Evolutionary conservation across 1,140 invertebrate genomes (phyloP), one percentile per base, ranked within the genome.

Genomic region (Nautilus pompilius): DNA sequence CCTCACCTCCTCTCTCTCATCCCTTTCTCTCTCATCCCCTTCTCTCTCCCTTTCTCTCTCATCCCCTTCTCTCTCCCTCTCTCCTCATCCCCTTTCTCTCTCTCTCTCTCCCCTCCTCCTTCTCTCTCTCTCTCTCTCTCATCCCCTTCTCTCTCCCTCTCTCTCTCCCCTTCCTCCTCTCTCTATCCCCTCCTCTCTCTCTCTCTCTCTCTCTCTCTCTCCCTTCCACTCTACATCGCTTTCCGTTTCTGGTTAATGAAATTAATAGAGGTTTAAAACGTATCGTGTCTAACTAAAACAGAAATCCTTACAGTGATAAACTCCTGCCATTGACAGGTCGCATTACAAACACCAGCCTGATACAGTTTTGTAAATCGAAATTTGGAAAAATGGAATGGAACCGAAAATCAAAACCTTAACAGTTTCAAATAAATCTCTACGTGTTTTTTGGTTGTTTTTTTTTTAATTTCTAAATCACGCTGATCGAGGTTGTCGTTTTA

Each of bases 171-270:
- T 30, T 46, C 20, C 49, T 4, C 30, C 58, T 26, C 41, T 48
- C 57, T 34, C 29, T 48, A 15, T 49, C 20, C 20, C 26, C 45
- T 26, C 45, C 26, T 26, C 24, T 28, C 45, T 17, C 28, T 57
- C 49, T 36, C 33, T 36, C 48, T 36, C 53, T 29, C 33, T 45
- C 2, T 66, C 61, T 45, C 28, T 65, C 61, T 65, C 60, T 63
- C 61, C 61, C 49, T 65, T 61, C 32, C 46, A 22, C 60, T 57
- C 51, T 48, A 41, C 45, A 8, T 56, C 26, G 22, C 28, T 63
- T 3, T 45, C 45, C 17, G 26, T 66, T 41, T 41, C 36, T n/a
- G n/a, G n/a, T n/a, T n/a, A n/a, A n/a, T n/a, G n/a, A n/a, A n/a
- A n/a, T n/a, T n/a, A n/a, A n/a, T n/a, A n/a, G n/a, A n/a, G n/a